Evolutionary conservation across 1,140 invertebrate species (phyloP).

Genomic region (Tribolium castaneum): DNA sequence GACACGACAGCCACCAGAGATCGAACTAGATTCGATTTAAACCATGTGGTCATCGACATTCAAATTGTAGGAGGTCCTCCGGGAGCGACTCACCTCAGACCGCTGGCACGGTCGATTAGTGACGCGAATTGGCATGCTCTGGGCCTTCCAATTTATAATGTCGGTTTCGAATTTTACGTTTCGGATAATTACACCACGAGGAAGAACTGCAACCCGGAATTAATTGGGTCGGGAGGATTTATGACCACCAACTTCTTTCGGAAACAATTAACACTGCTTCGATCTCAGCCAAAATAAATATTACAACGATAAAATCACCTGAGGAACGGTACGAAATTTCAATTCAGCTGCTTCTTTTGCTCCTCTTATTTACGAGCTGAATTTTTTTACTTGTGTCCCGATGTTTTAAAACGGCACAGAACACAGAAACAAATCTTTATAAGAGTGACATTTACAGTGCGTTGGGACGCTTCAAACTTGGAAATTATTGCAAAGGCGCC

Average conservation of each 20-base stretch:
- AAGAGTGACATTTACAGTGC: conserved; percentile 23
- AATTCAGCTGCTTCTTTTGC: not conserved
- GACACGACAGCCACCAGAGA: conserved; percentile 46
- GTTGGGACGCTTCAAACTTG: conserved; percentile 22
- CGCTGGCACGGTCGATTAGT: conserved; percentile 51
- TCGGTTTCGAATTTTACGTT: not conserved
- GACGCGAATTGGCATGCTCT: conserved; percentile 43
- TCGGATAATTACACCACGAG: not conserved
- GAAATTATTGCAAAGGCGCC: conserved; percentile 34
- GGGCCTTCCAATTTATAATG: conserved; percentile 10
- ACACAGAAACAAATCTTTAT: conserved; percentile 32
- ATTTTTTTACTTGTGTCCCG: not conserved
- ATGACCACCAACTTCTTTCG: not conserved
- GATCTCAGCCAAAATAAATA: not conserved
- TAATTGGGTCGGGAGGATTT: not conserved
- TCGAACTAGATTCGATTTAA: conserved; percentile 50
- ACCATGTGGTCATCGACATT: conserved; percentile 49
- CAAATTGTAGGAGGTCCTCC: conserved; percentile 45
- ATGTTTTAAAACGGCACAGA: conserved; percentile 10
- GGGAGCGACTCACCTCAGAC: conserved; percentile 40
- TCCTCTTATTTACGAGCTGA: not conserved
- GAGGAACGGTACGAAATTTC: not conserved
- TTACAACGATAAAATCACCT: not conserved
- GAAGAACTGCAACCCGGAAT: not conserved
- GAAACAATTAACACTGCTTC: not conserved